Evolutionary conservation across 2,888 invertebrate species (phyloP), one percentile per base, ranked within the genome.

Genomic region (Dynastes hyllus): DNA sequence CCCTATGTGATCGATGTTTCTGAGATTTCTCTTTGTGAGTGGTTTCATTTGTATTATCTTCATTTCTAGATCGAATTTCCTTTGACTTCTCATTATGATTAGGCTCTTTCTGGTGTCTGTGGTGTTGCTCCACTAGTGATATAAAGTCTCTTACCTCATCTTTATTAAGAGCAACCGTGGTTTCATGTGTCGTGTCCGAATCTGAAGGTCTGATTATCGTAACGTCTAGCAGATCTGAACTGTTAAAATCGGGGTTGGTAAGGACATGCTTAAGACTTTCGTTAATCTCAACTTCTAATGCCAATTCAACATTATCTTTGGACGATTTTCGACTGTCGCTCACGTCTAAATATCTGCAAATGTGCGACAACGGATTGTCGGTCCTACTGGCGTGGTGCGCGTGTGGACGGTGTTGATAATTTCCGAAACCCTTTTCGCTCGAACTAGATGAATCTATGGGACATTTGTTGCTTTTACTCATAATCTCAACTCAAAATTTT

Each of bases 281-380:
- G 76, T 87, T 86, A 81, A 88, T 86, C 81, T 89, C 88, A 2
- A 88, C 84, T 80, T 88, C 88, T 29, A 89, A 80, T 16, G 85
- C 86, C 22, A 88, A 82, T 80, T 86, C 86, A 29, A 85, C 83
- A 79, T 79, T 73, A 27, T 79, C 79, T 40, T 75, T 76, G 11
- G 79, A 78, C 11, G 77, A 65, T 51, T 71, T 76, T 40, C 22
- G 55, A 53, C 63, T 71, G 11, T 77, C 58, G 40, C 58, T 65
- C 45, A 76, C 79, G 16, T 80, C 80, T 53, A 80, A 55, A 40
- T 80, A 80, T 45, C 73, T 80, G 67, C 77, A 78, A 65, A 80
- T 80, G 27, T 80, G 78, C 71, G 75, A 77, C 27, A 80, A 71
- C 45, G 77, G 80, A 69, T 75, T 75, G 22, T 51, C 71, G 6